A percentile compares a stretch with the other conserved stretches of the same genome.
phyloP scores from a whole-genome alignment of 2,113 vertebrate species.

The Plectropomus leopardus region DNA sequence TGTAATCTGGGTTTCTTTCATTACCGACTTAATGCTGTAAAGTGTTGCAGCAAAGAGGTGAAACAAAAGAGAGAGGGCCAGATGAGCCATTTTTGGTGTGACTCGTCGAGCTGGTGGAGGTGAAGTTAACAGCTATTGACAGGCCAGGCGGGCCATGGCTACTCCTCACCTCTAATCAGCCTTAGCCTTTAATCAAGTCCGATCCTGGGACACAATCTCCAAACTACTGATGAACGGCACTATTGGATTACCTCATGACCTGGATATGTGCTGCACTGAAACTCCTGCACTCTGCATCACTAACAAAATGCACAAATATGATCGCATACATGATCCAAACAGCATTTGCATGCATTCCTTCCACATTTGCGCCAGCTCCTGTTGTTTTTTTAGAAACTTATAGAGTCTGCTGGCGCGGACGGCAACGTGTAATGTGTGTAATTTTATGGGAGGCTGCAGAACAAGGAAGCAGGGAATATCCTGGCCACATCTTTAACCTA shows the following conservation, averaged over 20 bases:
- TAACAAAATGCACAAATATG: constrained; percentile 38
- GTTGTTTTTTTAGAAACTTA: constrained; percentile 55
- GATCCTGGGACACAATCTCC: constrained; percentile 64
- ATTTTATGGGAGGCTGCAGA: constrained; percentile 82
- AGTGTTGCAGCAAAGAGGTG: constrained; percentile 54
- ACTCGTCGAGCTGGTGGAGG: constrained; percentile 54
- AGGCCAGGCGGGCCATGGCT: constrained; percentile 71
- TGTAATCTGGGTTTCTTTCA: constrained; percentile 70
- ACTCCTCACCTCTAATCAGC: constrained; percentile 85
- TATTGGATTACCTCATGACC: constrained; percentile 80
- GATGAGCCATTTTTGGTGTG: constrained; percentile 59
- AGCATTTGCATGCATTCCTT: constrained; percentile 58
- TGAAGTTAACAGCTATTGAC: constrained; percentile 84
- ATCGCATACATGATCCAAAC: constrained; percentile 32
- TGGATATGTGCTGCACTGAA: constrained; percentile 51
- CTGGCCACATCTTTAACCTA: constrained; percentile 90
- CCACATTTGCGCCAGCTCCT: constrained; percentile 48
- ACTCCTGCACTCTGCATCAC: constrained; percentile 17
- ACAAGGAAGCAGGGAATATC: constrained; percentile 81
- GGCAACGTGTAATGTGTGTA: constrained; percentile 80
- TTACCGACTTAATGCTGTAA: constrained; percentile 67
- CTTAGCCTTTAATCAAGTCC: constrained; percentile 84
- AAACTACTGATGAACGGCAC: constrained; percentile 74
- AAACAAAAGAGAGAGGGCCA: constrained; percentile 41
- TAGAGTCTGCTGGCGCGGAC: constrained; percentile 59